Base-by-base conservation (phyloP, 2,888 invertebrate species). In the Strigamia transsilvanica region DNA sequence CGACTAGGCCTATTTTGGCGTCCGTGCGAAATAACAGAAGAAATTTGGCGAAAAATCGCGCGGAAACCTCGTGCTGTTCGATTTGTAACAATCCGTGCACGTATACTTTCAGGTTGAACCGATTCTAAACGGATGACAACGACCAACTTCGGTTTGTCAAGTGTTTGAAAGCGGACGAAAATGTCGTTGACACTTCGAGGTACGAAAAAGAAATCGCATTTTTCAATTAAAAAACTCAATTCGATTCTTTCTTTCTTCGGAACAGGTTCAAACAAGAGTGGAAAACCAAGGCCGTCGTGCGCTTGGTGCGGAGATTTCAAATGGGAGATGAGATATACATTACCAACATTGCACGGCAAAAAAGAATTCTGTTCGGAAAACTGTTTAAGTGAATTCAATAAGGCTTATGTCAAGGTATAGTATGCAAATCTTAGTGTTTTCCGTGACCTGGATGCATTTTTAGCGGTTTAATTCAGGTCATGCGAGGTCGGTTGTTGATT, bases 361-460 rank as follows among this genome's bases (percentile, higher is more conserved):
- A 96, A 95, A 87, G 96, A 96, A 87, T 97, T 96, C 88, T 97
- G 96, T 88, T 95, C 96, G 0, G 95, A 95, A 88, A 93, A 93
- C 41, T 97, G 96, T 89, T 91, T 96, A 79, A 92, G 94, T 0
- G 95, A 95, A 89, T 96, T 95, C 87, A 92, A 96, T 81, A 95
- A 95, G 88, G 95, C 95, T 0, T 94, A 94, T 86, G 92, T 93
- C 86, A 94, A 95, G 87, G 88, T 88, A 83, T 85, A 82, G 41
- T 10, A 15, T 7, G 9, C 2, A 5, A 61, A 61, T 61, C 0
- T 61, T 7, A 5, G 0, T 18, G 2, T 27, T 27, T 27, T 27
- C 27, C 27, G 27, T 27, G 27, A 27, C 27, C 27, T 27, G 27
- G 27, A 27, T 27, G 27, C 27, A 27, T 27, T 27, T 27, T 27